A percentile compares a stretch with the other conserved stretches of the same genome.
These are phyloP conservation scores for Hemicentrotus pulcherrimus DNA, from an alignment of 35 echinoderm and acorn worm species.

Conservation along the genomic window DNA sequence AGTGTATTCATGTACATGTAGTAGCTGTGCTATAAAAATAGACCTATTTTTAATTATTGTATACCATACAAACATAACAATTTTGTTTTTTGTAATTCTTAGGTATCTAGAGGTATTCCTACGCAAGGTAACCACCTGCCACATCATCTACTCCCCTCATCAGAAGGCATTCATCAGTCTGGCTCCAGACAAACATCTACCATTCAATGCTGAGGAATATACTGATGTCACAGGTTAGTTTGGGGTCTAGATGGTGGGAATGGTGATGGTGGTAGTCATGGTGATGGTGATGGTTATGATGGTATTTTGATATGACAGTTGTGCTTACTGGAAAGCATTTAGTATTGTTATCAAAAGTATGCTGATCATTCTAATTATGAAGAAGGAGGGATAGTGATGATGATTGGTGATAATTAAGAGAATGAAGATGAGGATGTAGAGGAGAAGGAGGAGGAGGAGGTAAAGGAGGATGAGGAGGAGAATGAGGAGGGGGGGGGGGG, in stretches of 20 bases:
- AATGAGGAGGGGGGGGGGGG: background rate
- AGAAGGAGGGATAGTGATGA: background rate
- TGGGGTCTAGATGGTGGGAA: background rate
- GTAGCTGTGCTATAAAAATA: too few relatives aligned
- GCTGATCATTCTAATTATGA: background rate
- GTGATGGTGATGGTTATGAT: background rate
- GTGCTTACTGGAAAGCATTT: background rate
- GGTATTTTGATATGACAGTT: background rate
- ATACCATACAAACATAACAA: background rate
- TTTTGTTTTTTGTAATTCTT: background rate
- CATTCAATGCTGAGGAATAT: conserved; percentile 96
- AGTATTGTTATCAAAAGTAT: background rate
- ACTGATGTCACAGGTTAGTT: conserved; percentile 90
- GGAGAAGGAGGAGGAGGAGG: too few relatives aligned
- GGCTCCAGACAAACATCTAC: conserved; percentile 89
- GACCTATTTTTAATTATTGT: background rate
- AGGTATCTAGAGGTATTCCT: conserved; percentile 83
- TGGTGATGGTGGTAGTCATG: background rate
- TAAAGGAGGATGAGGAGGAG: too few relatives aligned
- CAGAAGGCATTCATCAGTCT: conserved; percentile 95
- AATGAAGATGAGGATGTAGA: background rate
- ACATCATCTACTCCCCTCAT: conserved; percentile 91
- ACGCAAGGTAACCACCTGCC: conserved; percentile 83
- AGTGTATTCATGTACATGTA: too few relatives aligned
- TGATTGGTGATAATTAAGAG: background rate